phyloP scores from a whole-genome alignment of 2,113 vertebrate species.

The Scytalopus superciliaris region DNA sequence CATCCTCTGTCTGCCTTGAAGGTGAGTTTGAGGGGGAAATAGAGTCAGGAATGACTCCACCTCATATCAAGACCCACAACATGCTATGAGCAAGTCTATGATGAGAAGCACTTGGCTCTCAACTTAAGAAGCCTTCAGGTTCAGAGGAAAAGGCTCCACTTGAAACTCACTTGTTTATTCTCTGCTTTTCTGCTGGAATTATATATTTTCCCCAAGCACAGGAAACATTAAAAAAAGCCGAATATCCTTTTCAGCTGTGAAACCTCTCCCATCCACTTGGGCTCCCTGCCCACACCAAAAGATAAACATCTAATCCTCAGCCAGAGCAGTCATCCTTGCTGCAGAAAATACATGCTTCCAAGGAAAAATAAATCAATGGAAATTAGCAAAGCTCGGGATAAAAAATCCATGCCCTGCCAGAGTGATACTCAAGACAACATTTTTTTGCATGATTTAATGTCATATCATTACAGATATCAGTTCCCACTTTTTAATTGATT shows the following conservation, averaged over 20 bases:
- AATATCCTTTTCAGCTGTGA: neutral
- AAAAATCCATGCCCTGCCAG: constrained; percentile 59
- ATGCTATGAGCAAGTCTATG: neutral
- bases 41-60: neutral
- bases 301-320: constrained; percentile 11
- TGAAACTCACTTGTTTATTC: neutral
- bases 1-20: neutral
- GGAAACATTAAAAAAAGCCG: neutral
- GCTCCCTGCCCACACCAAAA: neutral
- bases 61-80: constrained; percentile 21
- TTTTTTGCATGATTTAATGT: constrained; percentile 65
- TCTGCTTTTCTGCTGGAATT: neutral
- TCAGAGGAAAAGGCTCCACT: neutral
- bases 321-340: neutral
- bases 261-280: neutral
- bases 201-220: neutral
- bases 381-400: constrained; percentile 62
- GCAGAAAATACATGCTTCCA: constrained; percentile 63
- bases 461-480: constrained; percentile 46
- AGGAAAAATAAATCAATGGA: constrained; percentile 67
- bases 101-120: constrained; percentile 1
- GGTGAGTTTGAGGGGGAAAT: neutral
- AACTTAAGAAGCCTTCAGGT: constrained; percentile 19
- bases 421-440: constrained; percentile 26
- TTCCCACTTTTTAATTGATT: neutral